phyloP scores from a whole-genome alignment of 2,888 invertebrate species.

The Dicycla oo region DNA sequence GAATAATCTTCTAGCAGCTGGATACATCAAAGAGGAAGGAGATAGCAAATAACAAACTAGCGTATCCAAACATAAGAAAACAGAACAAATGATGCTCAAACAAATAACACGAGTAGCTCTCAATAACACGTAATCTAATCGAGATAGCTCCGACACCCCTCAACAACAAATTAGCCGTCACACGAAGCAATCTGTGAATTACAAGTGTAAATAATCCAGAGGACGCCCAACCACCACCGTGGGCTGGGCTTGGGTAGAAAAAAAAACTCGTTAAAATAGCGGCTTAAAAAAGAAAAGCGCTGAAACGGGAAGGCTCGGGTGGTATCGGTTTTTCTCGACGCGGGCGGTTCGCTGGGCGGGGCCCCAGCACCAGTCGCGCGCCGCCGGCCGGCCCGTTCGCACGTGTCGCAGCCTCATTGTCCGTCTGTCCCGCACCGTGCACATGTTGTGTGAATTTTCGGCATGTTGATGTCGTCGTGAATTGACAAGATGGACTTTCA shows the following conservation, averaged over 20 bases:
- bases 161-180: constrained; percentile 84
- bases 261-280: constrained; percentile 90
- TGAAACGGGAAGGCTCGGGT: constrained; percentile 89
- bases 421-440: constrained; percentile 75
- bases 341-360: constrained; percentile 89
- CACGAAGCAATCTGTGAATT: constrained; percentile 86
- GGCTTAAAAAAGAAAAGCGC: constrained; percentile 91
- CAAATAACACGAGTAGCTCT: constrained; percentile 71
- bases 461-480: constrained; percentile 89
- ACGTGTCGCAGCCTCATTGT: constrained; percentile 76
- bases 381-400: constrained; percentile 91
- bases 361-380: constrained; percentile 90
- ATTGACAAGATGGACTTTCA: constrained; percentile 97
- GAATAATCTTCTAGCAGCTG: constrained; percentile 11
- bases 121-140: constrained; percentile 78
- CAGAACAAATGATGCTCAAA: constrained; percentile 64
- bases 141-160: constrained; percentile 75
- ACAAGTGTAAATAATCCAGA: constrained; percentile 90
- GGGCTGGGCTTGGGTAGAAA: constrained; percentile 85
- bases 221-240: constrained; percentile 89
- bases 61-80: constrained; percentile 59
- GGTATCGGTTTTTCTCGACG: constrained; percentile 89
- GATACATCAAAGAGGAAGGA: constrained; percentile 30
- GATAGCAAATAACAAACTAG: constrained; percentile 51
- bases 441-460: constrained; percentile 86